A percentile compares a stretch with the other conserved stretches of the same genome.
Evolutionary conservation across 2,888 invertebrate species (phyloP).

Genomic region (Clivina fossor): DNA sequence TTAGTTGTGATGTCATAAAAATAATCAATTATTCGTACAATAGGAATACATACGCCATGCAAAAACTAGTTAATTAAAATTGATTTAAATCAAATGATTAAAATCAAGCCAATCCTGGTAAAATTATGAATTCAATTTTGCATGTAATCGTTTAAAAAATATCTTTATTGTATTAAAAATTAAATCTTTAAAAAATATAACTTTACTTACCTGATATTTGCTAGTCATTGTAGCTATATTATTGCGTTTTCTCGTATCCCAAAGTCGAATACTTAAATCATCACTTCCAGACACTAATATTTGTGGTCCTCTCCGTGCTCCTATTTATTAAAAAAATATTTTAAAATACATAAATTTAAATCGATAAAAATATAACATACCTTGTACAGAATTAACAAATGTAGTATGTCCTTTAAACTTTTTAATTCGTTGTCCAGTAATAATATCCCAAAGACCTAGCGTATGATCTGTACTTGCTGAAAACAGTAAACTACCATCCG

Average conservation of each 20-base stretch:
- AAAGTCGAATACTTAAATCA: constrained; percentile 88
- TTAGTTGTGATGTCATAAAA: too few species aligned
- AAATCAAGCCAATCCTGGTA: too few species aligned
- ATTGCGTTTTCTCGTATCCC: constrained; percentile 90
- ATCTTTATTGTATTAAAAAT: too few species aligned
- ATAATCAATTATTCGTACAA: too few species aligned
- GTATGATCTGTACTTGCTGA: constrained; percentile 95
- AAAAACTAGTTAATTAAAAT: too few species aligned
- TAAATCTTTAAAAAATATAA: too few species aligned
- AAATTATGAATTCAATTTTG: too few species aligned
- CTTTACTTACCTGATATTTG: constrained; percentile 61
- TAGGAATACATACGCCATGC: too few species aligned
- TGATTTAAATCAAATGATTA: too few species aligned
- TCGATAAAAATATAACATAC: constrained; percentile 44
- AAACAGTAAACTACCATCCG: constrained; percentile 82
- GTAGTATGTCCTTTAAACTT: constrained; percentile 82
- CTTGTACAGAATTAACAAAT: constrained; percentile 74
- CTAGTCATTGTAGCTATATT: constrained; percentile 72
- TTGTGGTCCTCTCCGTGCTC: constrained; percentile 85
- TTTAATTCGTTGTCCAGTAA: constrained; percentile 83
- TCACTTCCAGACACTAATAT: constrained; percentile 92
- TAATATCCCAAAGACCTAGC: constrained; percentile 93
- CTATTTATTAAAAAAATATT: constrained; percentile 47
- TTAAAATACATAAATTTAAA: constrained; percentile 1
- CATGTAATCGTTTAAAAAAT: too few species aligned